A percentile compares a stretch with the other conserved stretches of the same genome.
Evolutionary conservation across 2,797 vertebrate genomes (phyloP).

Genomic region (Micromesistius poutassou): DNA sequence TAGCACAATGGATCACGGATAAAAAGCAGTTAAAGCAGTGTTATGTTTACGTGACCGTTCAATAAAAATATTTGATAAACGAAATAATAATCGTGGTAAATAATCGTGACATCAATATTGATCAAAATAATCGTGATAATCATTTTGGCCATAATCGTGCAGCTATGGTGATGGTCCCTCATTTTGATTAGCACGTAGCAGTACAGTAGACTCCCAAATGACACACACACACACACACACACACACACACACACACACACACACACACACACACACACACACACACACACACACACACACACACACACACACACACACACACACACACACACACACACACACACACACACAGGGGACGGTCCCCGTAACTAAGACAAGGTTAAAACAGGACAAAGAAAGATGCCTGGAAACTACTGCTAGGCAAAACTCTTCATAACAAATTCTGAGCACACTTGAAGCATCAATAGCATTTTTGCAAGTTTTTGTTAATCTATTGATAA

Average conservation of each 20-base stretch:
- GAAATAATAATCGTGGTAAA: no score
- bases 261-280: not conserved
- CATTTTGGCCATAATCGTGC: no score
- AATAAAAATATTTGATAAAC: no score
- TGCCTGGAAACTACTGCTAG: not conserved
- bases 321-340: slow-evolving; percentile 13
- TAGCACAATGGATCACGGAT: no score
- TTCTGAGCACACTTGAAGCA: not conserved
- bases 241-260: slow-evolving; percentile 2
- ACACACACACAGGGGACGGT: not conserved
- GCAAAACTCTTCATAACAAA: not conserved
- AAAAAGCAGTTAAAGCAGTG: no score
- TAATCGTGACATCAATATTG: no score
- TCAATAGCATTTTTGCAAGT: not conserved
- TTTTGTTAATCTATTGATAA: not conserved
- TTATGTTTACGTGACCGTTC: no score
- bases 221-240: slow-evolving; percentile 25
- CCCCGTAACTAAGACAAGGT: not conserved
- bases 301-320: not conserved
- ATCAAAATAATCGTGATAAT: no score
- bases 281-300: not conserved
- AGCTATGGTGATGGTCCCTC: no score
- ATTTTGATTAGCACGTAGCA: no score
- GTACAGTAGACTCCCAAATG: no score
- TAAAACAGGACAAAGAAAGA: not conserved